Evolutionary conservation across 2,888 invertebrate genomes (phyloP).

Genomic region (Agrochola lota): DNA sequence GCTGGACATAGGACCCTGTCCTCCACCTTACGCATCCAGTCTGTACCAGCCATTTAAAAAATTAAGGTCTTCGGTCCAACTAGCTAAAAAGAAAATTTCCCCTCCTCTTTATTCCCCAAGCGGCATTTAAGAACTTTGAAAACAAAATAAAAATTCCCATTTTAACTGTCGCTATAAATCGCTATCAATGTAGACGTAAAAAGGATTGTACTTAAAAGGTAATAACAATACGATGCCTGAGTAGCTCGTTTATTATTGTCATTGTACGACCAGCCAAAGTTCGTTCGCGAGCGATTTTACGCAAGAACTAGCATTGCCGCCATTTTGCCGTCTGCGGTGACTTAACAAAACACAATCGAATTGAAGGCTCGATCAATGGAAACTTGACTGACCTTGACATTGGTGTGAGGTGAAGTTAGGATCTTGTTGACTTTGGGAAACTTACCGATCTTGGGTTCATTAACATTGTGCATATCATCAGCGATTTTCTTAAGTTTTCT

Average conservation of each 20-base stretch:
- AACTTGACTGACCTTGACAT: slow-evolving; percentile 57
- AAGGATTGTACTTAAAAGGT: slow-evolving; percentile 22
- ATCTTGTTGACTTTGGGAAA: slow-evolving; percentile 15
- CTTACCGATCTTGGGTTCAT: slow-evolving; percentile 1
- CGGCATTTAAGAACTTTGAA: background rate
- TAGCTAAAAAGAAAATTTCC: background rate
- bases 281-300: slow-evolving; percentile 67
- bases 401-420: slow-evolving; percentile 7
- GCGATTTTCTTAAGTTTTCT: background rate
- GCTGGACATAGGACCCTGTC: background rate
- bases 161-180: slow-evolving; percentile 12
- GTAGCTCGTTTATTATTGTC: slow-evolving; percentile 70
- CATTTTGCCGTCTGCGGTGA: slow-evolving; percentile 62
- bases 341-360: slow-evolving; percentile 69
- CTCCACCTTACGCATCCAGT: background rate
- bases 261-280: slow-evolving; percentile 60
- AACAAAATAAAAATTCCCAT: background rate
- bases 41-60: background rate
- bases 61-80: background rate
- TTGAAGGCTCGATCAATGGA: slow-evolving; percentile 48
- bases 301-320: slow-evolving; percentile 58
- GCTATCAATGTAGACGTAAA: slow-evolving; percentile 25
- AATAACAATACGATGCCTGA: slow-evolving; percentile 48
- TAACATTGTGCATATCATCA: background rate
- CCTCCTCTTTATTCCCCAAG: background rate